phyloP scores from a whole-genome alignment of 2,888 invertebrate species.

The Sarcophaga variegata region DNA sequence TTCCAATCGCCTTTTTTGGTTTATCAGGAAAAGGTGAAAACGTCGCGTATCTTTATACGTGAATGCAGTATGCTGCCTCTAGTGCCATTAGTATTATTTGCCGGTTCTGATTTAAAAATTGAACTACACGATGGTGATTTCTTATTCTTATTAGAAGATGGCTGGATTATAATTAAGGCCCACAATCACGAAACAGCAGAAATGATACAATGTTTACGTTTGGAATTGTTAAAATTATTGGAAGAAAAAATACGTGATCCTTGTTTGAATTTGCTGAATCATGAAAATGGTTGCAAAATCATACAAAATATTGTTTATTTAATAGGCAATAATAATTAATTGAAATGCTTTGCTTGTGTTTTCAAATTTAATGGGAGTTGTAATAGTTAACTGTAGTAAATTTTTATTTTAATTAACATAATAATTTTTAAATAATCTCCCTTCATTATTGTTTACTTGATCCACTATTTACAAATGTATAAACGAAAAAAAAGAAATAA shows the following conservation, averaged over 20 bases:
- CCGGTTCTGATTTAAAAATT: conserved; percentile 88
- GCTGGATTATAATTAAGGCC: conserved; percentile 91
- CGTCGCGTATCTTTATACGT: conserved; percentile 89
- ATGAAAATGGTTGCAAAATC: conserved; percentile 88
- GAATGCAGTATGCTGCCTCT: conserved; percentile 92
- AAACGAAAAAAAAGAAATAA: too few species aligned
- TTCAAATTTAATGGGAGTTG: not conserved
- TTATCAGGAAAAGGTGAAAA: conserved; percentile 92
- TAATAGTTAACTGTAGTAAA: too few species aligned
- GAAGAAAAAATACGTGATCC: conserved; percentile 94
- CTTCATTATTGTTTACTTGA: too few species aligned
- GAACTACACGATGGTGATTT: conserved; percentile 89
- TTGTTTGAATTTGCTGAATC: conserved; percentile 87
- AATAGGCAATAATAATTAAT: conserved; percentile 82
- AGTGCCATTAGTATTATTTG: conserved; percentile 87
- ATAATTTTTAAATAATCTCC: not conserved
- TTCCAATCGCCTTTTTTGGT: conserved; percentile 90
- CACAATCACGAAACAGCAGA: conserved; percentile 91
- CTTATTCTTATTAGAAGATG: conserved; percentile 88
- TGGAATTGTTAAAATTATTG: conserved; percentile 88
- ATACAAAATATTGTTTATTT: conserved; percentile 89
- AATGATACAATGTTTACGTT: conserved; percentile 89
- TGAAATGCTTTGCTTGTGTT: not conserved
- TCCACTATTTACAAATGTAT: too few species aligned
- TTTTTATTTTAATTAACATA: too few species aligned